These are phyloP conservation scores for Cyrtorhinus lividipennis DNA, from an alignment of 1,140 invertebrate genomes.

Conservation along the genomic window DNA sequence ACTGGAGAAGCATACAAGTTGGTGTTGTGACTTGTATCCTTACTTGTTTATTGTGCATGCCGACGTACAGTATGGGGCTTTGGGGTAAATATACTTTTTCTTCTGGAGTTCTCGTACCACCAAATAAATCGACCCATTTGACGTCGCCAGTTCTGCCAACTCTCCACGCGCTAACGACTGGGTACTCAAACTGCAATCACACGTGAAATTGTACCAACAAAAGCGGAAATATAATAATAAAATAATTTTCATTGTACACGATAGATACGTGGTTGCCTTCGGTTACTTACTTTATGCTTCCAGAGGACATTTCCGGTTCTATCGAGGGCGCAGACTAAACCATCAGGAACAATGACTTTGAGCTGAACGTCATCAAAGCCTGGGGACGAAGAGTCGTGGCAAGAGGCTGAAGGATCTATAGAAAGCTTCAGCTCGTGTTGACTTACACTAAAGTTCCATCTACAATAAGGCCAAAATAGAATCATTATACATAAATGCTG, in stretches of 20 bases:
- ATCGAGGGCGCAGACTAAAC: conserved; percentile 47
- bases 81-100: conserved; percentile 21
- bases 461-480: conserved; percentile 29
- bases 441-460: conserved; percentile 92
- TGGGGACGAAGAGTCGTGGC: conserved; percentile 31
- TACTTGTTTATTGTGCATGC: conserved; percentile 68
- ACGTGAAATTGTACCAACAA: too few relatives aligned
- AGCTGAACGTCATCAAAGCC: conserved; percentile 39
- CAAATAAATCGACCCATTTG: conserved; percentile 59
- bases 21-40: not conserved
- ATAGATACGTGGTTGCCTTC: not conserved
- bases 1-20: not conserved
- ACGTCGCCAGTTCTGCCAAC: conserved; percentile 42
- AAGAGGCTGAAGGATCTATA: conserved; percentile 33
- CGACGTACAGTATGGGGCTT: conserved; percentile 55
- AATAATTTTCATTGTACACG: not conserved
- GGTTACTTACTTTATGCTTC: conserved; percentile 49
- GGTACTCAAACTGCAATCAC: conserved; percentile 63
- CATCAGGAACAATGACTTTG: conserved; percentile 56
- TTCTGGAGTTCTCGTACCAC: conserved; percentile 29
- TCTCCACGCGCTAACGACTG: conserved; percentile 72
- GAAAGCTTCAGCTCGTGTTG: conserved; percentile 63
- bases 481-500: too few relatives aligned
- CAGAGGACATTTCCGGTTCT: conserved; percentile 41
- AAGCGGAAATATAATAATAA: too few relatives aligned